Conservation (phyloP, 2,888 invertebrate species). For the Pachymerium ferrugineum region DNA sequence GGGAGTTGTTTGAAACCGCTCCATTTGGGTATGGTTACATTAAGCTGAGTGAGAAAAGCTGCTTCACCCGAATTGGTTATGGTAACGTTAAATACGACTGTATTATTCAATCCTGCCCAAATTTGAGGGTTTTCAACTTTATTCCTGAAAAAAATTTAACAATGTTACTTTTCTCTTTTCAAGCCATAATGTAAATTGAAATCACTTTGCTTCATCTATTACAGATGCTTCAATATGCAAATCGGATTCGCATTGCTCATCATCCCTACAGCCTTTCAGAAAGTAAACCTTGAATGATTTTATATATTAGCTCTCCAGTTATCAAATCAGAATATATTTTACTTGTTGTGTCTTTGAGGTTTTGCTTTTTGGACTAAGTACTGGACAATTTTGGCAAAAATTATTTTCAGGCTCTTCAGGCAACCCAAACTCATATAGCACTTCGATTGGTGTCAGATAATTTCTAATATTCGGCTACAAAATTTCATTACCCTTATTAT, state of each 20-base stretch:
- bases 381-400: neutral
- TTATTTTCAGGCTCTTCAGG: neutral
- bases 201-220: too few species aligned
- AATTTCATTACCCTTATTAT: too few species aligned
- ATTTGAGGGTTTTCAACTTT: neutral
- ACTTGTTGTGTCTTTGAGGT: neutral
- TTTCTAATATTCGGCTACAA: neutral
- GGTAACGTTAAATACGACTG: neutral
- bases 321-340: too few species aligned
- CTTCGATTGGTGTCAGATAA: neutral
- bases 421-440: neutral
- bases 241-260: neutral
- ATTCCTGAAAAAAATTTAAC: neutral
- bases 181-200: neutral
- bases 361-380: slow-evolving; percentile 1
- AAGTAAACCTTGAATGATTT: too few species aligned
- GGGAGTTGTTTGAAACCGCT: neutral
- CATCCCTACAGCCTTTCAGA: neutral
- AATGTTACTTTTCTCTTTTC: neutral
- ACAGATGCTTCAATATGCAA: neutral
- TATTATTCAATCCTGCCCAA: neutral
- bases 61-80: neutral
- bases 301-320: too few species aligned
- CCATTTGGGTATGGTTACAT: neutral
- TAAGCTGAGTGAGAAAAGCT: neutral